Evolutionary conservation across 2,797 vertebrate species (phyloP).

Genomic region (Pangasius sanitwongsei): DNA sequence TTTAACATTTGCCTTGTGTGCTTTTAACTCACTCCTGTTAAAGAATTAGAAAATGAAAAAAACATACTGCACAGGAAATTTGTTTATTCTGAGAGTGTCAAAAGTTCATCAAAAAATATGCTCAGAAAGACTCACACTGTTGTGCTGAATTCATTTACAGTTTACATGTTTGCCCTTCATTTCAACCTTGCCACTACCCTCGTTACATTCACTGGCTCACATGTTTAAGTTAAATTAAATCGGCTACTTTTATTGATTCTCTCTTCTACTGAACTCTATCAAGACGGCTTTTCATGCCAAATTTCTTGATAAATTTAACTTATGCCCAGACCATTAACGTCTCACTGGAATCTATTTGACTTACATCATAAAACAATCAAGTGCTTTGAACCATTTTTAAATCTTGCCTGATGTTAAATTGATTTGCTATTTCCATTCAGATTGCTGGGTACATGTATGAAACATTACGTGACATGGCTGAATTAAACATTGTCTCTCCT

Average conservation of each 20-base stretch:
- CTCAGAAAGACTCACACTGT: background rate
- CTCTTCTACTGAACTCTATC: background rate
- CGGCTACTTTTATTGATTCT: background rate
- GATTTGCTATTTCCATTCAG: background rate
- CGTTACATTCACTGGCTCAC: background rate
- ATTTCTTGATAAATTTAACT: background rate
- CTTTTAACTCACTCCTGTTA: background rate
- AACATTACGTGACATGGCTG: constrained; percentile 4
- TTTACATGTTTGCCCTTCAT: constrained; percentile 29
- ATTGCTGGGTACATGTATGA: background rate
- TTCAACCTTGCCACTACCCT: constrained; percentile 38
- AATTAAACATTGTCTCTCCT: constrained; percentile 9
- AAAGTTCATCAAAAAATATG: background rate
- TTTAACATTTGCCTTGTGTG: background rate
- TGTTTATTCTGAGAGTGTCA: background rate
- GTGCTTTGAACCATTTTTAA: background rate
- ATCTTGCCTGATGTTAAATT: background rate
- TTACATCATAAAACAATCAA: background rate
- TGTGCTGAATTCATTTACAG: background rate
- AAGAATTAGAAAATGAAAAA: background rate
- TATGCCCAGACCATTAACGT: background rate
- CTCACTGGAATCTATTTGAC: background rate
- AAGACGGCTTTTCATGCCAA: background rate
- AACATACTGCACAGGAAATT: background rate
- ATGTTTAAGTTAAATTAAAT: background rate